Base-by-base conservation (phyloP, 2,888 invertebrate genomes). In the Pterostichus niger region DNA sequence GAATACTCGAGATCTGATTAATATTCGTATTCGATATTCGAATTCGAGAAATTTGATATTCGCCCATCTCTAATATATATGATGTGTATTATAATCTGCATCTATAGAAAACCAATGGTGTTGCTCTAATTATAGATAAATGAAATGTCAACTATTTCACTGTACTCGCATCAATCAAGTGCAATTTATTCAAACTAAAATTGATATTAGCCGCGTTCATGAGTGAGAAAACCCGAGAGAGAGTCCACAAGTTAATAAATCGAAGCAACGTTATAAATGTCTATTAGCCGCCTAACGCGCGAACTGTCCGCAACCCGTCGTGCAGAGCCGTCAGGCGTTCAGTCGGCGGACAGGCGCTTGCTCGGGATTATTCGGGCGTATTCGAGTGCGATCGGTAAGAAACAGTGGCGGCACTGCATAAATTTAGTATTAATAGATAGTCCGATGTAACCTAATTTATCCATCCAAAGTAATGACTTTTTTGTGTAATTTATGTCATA, bases 261-360 rank as follows among this genome's bases (percentile, higher is more conserved):
- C 82, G 82, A 82, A 75, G 44, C 46, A 59, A 33, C 56, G 82
- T 82, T 82, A 82, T 82, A 75, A 82, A 75, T 75, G 73, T 82
- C 82, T 82, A 82, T 82, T 82, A 82, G 75, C 82, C 46, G 15
- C 64, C 35, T 56, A 77, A 52, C 75, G 59, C 61, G 59, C 59
- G 73, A 75, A 71, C 82, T 82, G 82, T 82, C 82, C 82, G 61
- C 82, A 82, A 61, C 59, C 73, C 80, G 44, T 80, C 68, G 40
- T 61, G 52, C 80, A 9, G 56, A 61, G 54, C 73, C 61, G 56
- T 75, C 82, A 82, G 56, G 56, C 46, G 46, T 61, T 13, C 59
- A 17, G 54, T 0, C 40, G 13, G 13, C 31, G 24, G 40, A 77
- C 82, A 77, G n/a, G 82, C 61, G 54, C 75, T 15, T n/a, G 56